Conservation (phyloP, 2,113 vertebrate genomes). For the Haliaeetus leucogaster region DNA sequence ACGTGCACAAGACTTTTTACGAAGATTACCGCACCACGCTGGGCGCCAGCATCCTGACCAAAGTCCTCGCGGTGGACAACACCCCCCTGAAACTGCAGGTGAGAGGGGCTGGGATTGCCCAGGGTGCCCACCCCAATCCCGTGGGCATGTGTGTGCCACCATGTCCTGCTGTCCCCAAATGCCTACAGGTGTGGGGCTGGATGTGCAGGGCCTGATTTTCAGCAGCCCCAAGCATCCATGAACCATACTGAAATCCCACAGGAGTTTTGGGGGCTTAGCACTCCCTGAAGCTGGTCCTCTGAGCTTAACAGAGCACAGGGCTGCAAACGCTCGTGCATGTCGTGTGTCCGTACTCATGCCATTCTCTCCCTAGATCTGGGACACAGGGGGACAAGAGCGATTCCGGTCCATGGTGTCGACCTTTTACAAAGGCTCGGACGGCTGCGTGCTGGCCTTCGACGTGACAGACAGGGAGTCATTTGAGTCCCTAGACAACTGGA, state of each 20-base stretch:
- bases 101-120: background rate
- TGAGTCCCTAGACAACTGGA: slow-evolving; percentile 74
- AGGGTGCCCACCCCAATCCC: fast-evolving
- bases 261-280: background rate
- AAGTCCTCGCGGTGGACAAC: slow-evolving; percentile 64
- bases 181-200: background rate
- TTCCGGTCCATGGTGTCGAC: slow-evolving; percentile 82
- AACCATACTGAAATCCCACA: fast-evolving
- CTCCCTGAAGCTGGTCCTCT: background rate
- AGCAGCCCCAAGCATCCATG: background rate
- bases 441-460: slow-evolving; percentile 79
- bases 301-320: background rate
- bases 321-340: fast-evolving
- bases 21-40: slow-evolving; percentile 81
- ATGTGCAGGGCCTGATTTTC: background rate
- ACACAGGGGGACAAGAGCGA: slow-evolving; percentile 81
- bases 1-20: slow-evolving; percentile 76
- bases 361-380: slow-evolving; percentile 76
- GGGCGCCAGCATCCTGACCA: slow-evolving; percentile 80
- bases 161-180: background rate
- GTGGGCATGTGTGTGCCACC: fast-evolving
- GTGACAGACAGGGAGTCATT: slow-evolving; percentile 80
- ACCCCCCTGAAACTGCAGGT: slow-evolving; percentile 79
- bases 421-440: slow-evolving; percentile 81
- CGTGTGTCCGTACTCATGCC: background rate